phyloP scores from a whole-genome alignment of 2,113 vertebrate genomes.

The Zingel zingel region DNA sequence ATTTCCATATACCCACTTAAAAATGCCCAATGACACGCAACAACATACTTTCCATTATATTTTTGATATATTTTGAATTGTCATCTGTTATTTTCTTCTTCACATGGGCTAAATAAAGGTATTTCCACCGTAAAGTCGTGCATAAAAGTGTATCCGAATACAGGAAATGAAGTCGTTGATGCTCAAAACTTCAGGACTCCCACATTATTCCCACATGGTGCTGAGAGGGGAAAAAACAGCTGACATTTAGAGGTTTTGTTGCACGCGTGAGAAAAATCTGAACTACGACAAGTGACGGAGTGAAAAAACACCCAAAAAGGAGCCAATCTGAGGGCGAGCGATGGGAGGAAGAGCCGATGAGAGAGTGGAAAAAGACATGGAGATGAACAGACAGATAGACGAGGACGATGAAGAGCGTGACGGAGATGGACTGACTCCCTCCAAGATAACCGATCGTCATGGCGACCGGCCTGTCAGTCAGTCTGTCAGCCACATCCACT shows the following conservation, averaged over 20 bases:
- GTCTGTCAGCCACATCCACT: slow-evolving; percentile 81
- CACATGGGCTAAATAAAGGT: too few relatives aligned
- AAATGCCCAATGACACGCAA: too few relatives aligned
- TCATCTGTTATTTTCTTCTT: too few relatives aligned
- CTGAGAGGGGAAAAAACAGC: neutral
- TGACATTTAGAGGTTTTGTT: neutral
- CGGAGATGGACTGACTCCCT: slow-evolving; percentile 43
- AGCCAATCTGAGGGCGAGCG: slow-evolving; percentile 4
- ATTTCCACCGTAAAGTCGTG: too few relatives aligned
- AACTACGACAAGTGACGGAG: neutral
- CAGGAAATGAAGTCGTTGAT: too few relatives aligned
- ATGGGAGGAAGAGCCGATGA: slow-evolving; percentile 59
- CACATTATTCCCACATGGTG: neutral
- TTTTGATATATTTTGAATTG: too few relatives aligned
- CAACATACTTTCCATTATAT: too few relatives aligned
- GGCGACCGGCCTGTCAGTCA: slow-evolving; percentile 74
- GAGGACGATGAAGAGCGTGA: slow-evolving; percentile 48
- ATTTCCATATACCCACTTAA: too few relatives aligned
- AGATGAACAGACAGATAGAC: slow-evolving; percentile 69
- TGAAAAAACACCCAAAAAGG: neutral
- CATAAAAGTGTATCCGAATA: too few relatives aligned
- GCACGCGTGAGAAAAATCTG: neutral
- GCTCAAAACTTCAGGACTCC: too few relatives aligned
- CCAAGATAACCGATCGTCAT: slow-evolving; percentile 66
- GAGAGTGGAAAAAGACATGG: slow-evolving; percentile 60